These are phyloP conservation scores for Campaea margaritaria DNA, from an alignment of 2,888 invertebrate genomes.

Conservation along the genomic window DNA sequence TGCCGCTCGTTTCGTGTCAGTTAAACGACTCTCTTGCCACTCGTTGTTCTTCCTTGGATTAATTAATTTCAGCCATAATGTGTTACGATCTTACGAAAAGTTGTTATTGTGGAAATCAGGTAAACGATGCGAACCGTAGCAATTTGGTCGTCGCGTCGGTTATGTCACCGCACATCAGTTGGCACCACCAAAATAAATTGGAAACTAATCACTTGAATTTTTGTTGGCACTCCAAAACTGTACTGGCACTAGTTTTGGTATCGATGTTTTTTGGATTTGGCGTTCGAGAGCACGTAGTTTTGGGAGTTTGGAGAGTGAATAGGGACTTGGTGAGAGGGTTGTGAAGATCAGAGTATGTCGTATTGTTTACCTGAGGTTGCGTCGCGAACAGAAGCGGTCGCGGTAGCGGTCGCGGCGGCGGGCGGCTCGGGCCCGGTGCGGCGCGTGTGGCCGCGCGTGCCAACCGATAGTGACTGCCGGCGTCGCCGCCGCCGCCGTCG, in stretches of 20 bases:
- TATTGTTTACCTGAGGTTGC: slow-evolving; percentile 75
- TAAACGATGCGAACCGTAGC: slow-evolving; percentile 15
- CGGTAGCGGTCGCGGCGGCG: slow-evolving; percentile 60
- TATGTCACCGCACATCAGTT: slow-evolving; percentile 61
- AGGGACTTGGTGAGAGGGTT: slow-evolving; percentile 33
- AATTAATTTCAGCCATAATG: slow-evolving; percentile 17
- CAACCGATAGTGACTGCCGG: slow-evolving; percentile 77
- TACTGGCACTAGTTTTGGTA: slow-evolving; percentile 55
- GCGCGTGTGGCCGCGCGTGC: slow-evolving; percentile 81
- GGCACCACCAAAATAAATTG: slow-evolving; percentile 65
- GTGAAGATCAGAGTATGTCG: slow-evolving; percentile 38
- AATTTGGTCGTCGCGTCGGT: slow-evolving; percentile 46
- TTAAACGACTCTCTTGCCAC: slow-evolving; percentile 18
- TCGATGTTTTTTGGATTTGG: slow-evolving; percentile 39
- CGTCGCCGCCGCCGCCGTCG: slow-evolving; percentile 51
- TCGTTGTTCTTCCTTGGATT: slow-evolving; percentile 13
- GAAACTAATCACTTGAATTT: slow-evolving; percentile 61
- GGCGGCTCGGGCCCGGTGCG: slow-evolving; percentile 65
- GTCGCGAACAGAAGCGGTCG: slow-evolving; percentile 60
- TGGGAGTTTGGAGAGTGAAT: slow-evolving; percentile 22
- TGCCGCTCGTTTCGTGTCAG: slow-evolving; percentile 17
- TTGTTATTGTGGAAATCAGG: slow-evolving; percentile 26
- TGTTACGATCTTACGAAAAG: slow-evolving; percentile 13
- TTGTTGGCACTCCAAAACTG: slow-evolving; percentile 67
- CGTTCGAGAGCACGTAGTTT: slow-evolving; percentile 51